A percentile compares a stretch with the other conserved stretches of the same genome.
Conservation (phyloP, 64 coral and sea anemone genomes). For the Stichodactyla mertensii region DNA sequence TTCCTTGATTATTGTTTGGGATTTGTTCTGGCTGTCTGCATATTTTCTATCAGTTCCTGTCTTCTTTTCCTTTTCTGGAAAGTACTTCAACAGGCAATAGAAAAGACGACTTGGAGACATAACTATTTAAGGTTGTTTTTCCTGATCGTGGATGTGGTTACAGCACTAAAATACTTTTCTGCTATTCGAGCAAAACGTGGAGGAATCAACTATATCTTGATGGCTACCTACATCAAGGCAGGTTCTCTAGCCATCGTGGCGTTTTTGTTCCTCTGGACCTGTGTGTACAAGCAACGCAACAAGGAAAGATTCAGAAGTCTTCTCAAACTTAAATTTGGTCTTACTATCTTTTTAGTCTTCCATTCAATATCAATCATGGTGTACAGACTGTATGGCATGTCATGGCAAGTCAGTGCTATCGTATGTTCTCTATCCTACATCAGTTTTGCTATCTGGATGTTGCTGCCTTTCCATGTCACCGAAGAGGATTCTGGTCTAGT, state of each 20-base stretch:
- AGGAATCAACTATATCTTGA: not conserved
- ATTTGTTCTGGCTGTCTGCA: not conserved
- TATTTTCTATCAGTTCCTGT: not conserved
- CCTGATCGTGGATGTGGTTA: not conserved
- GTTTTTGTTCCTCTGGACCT: not conserved
- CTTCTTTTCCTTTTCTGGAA: not conserved
- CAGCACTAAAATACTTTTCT: not conserved
- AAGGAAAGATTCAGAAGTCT: not conserved
- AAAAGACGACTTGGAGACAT: not conserved
- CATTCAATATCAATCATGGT: not conserved
- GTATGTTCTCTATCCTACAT: not conserved
- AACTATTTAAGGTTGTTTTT: not conserved
- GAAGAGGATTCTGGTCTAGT: not conserved
- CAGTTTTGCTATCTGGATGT: not conserved
- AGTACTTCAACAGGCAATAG: not conserved
- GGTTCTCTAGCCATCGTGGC: not conserved
- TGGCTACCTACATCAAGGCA: conserved; percentile 2
- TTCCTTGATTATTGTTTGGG: not conserved
- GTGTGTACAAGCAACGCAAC: not conserved
- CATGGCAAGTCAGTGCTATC: not conserved
- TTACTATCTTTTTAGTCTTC: not conserved
- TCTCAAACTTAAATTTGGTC: not conserved
- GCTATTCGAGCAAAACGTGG: not conserved
- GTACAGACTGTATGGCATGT: not conserved
- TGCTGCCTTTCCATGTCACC: not conserved